These are phyloP conservation scores for Apodemus sylvaticus DNA, from an alignment of 2,113 vertebrate genomes.

Conservation along the genomic window DNA sequence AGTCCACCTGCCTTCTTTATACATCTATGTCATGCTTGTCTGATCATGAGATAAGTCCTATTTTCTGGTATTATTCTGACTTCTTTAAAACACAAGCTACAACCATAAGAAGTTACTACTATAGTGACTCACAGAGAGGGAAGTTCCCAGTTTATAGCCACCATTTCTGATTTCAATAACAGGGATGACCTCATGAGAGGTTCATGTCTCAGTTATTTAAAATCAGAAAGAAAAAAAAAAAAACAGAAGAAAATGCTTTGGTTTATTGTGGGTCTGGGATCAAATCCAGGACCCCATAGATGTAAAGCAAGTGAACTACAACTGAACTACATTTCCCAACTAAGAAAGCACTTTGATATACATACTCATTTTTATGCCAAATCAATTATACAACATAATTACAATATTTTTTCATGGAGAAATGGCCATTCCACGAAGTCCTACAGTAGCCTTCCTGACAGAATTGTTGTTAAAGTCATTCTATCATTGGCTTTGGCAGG, in stretches of 20 bases:
- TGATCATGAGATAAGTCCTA: background rate
- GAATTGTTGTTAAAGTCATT: conserved; percentile 13
- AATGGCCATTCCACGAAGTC: background rate
- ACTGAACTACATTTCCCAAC: background rate
- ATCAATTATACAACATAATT: conserved; percentile 19
- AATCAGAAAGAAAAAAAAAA: conserved; percentile 1
- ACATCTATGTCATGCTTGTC: background rate
- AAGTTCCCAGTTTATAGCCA: background rate
- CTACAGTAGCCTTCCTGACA: background rate
- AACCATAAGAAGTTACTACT: background rate
- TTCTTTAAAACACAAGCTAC: background rate
- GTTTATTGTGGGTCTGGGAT: background rate
- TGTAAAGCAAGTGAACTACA: background rate
- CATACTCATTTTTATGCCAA: background rate
- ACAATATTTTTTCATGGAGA: background rate
- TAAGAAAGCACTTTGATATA: background rate
- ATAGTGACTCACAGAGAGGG: background rate
- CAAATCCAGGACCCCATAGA: background rate
- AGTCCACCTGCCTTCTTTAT: background rate
- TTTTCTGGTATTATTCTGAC: background rate
- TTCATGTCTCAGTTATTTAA: conserved; percentile 22
- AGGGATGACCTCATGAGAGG: background rate
- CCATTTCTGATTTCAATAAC: background rate
- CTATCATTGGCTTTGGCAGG: background rate
- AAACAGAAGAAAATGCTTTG: conserved; percentile 1